Percentiles rank a stretch among this genome's conserved stretches.
These are phyloP conservation scores for human (Homo sapiens) DNA, from an alignment of 2,113 vertebrate genomes.

Conservation along the genomic window DNA sequence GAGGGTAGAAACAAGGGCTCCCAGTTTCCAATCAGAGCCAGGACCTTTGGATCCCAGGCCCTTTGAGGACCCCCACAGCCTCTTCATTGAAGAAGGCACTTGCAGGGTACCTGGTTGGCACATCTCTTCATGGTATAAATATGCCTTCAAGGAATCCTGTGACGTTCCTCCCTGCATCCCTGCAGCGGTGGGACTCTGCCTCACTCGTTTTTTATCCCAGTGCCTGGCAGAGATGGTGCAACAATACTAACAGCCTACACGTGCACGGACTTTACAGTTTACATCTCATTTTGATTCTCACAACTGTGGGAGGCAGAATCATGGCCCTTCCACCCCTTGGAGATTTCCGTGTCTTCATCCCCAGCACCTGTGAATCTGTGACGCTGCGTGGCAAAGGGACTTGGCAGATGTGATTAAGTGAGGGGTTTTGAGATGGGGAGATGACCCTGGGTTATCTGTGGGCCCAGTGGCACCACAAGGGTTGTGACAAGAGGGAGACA, in stretches of 20 bases:
- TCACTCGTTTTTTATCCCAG: accelerated
- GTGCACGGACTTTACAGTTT: neutral
- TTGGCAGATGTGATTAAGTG: no score
- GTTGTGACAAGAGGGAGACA: neutral
- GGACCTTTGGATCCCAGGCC: neutral
- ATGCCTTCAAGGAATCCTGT: accelerated
- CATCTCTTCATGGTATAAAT: accelerated
- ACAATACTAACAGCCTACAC: accelerated
- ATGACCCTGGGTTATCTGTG: neutral
- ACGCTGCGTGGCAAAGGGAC: neutral
- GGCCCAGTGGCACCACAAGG: no score
- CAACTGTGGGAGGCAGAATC: accelerated
- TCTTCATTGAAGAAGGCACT: neutral
- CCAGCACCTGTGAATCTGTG: accelerated
- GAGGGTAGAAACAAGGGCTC: neutral
- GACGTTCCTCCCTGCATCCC: neutral
- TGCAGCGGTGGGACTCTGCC: neutral
- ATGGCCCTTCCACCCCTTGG: neutral
- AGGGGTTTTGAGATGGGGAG: neutral
- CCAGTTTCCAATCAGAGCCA: neutral
- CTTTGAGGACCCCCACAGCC: neutral
- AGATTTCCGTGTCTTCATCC: neutral
- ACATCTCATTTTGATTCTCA: neutral
- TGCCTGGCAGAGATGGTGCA: accelerated
- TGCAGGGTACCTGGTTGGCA: accelerated